These are phyloP conservation scores for Drosophila triauraria DNA, from an alignment of 1,140 invertebrate genomes.

Conservation along the genomic window DNA sequence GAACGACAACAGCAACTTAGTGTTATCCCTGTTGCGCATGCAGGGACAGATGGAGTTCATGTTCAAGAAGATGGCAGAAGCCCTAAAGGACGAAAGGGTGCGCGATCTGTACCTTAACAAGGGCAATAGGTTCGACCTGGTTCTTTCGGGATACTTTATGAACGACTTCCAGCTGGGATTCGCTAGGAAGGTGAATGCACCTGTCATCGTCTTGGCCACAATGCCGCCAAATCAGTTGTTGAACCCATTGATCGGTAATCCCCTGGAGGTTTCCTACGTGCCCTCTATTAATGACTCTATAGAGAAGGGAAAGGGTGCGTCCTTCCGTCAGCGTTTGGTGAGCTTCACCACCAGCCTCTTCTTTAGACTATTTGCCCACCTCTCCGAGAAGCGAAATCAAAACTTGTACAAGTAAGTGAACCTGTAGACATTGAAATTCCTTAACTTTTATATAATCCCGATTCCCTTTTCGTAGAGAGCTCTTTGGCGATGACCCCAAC, in stretches of 20 bases:
- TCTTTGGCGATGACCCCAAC: slow-evolving; percentile 47
- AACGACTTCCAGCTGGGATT: slow-evolving; percentile 64
- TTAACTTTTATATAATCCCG: neutral
- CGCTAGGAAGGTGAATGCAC: slow-evolving; percentile 64
- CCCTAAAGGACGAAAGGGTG: slow-evolving; percentile 36
- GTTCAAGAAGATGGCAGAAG: slow-evolving; percentile 32
- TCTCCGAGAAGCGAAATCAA: neutral
- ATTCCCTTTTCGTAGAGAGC: slow-evolving; percentile 4
- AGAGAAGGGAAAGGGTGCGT: slow-evolving; percentile 19
- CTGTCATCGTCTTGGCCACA: slow-evolving; percentile 44
- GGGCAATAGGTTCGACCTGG: slow-evolving; percentile 63
- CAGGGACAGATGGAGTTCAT: slow-evolving; percentile 19
- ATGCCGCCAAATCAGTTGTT: slow-evolving; percentile 25
- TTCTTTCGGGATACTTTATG: slow-evolving; percentile 62
- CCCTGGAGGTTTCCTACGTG: slow-evolving; percentile 49
- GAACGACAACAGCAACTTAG: slow-evolving; percentile 32
- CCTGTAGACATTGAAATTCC: neutral
- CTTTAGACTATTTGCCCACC: too few relatives aligned
- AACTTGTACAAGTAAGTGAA: slow-evolving; percentile 36
- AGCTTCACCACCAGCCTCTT: neutral
- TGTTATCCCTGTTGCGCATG: slow-evolving; percentile 12
- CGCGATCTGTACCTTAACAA: slow-evolving; percentile 51
- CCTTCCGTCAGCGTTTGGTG: slow-evolving; percentile 9
- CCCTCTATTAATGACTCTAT: slow-evolving; percentile 14
- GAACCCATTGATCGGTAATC: slow-evolving; percentile 53